Conservation (phyloP, 2,888 invertebrate genomes). For the Diaperis boleti region DNA sequence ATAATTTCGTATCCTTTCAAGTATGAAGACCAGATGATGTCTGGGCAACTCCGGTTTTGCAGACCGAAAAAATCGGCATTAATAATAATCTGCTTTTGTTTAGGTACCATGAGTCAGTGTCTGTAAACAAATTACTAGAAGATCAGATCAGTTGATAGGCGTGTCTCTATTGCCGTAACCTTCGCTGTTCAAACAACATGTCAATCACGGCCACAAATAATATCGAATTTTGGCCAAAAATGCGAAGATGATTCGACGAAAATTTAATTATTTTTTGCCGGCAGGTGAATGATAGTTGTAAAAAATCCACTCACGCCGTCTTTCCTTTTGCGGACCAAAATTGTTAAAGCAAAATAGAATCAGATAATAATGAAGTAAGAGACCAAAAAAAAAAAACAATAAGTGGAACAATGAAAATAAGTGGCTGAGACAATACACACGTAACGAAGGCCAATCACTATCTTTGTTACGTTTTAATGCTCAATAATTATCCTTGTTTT, state of each 20-base stretch:
- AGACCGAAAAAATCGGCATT: slow-evolving; percentile 5
- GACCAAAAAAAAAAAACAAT: slow-evolving; percentile 7
- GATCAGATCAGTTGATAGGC: slow-evolving; percentile 37
- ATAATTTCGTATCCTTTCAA: slow-evolving; percentile 11
- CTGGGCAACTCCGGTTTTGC: neutral
- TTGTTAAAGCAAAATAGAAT: slow-evolving; percentile 12
- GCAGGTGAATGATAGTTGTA: slow-evolving; percentile 6
- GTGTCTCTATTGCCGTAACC: slow-evolving; percentile 25
- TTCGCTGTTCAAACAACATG: slow-evolving; percentile 37
- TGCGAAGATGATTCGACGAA: too few relatives aligned
- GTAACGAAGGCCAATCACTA: slow-evolving; percentile 38
- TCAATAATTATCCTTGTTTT: slow-evolving; percentile 29
- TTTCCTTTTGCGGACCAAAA: slow-evolving; percentile 34
- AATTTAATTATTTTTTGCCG: too few relatives aligned
- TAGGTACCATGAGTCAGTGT: slow-evolving; percentile 27
- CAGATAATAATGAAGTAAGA: slow-evolving; percentile 20
- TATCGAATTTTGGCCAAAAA: neutral
- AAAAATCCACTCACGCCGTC: slow-evolving; percentile 28
- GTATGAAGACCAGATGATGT: slow-evolving; percentile 8
- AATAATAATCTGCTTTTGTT: slow-evolving; percentile 33
- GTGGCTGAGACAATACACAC: slow-evolving; percentile 19
- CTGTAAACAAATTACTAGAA: slow-evolving; percentile 30
- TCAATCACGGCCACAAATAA: slow-evolving; percentile 25
- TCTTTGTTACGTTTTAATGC: slow-evolving; percentile 32
- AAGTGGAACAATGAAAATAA: slow-evolving; percentile 15